Percentiles rank a stretch among this genome's conserved stretches.
phyloP scores from a whole-genome alignment of 2,797 vertebrate species.

The Miichthys miiuy region DNA sequence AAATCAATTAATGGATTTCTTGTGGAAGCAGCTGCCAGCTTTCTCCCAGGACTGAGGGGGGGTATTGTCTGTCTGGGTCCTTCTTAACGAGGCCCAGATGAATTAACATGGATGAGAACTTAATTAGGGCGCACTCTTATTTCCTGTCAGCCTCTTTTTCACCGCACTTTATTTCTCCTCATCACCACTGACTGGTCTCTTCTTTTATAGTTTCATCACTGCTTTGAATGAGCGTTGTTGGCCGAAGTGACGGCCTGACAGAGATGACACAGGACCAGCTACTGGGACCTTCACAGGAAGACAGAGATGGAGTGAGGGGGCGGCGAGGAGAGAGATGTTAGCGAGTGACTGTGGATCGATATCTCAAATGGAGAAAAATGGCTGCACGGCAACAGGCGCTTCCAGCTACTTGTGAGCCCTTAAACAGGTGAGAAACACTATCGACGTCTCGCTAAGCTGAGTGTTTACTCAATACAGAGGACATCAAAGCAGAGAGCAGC shows the following conservation, averaged over 20 bases:
- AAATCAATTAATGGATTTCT: slow-evolving; percentile 66
- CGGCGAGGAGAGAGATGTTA: slow-evolving; percentile 30
- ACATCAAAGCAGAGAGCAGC: slow-evolving; percentile 54
- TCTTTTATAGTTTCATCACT: slow-evolving; percentile 4
- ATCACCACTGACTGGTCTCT: background rate
- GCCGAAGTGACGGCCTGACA: slow-evolving; percentile 4
- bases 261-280: slow-evolving; percentile 1
- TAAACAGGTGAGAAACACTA: slow-evolving; percentile 62
- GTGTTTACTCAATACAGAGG: slow-evolving; percentile 52
- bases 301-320: slow-evolving; percentile 8
- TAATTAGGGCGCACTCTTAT: slow-evolving; percentile 54
- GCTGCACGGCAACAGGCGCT: background rate
- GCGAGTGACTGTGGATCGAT: slow-evolving; percentile 43
- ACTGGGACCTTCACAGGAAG: background rate
- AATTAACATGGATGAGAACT: slow-evolving; percentile 62
- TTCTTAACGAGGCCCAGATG: slow-evolving; percentile 56
- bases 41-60: slow-evolving; percentile 48
- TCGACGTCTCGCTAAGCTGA: slow-evolving; percentile 46
- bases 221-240: background rate
- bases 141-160: slow-evolving; percentile 20
- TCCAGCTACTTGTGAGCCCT: slow-evolving; percentile 53
- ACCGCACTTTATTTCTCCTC: background rate
- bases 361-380: slow-evolving; percentile 59
- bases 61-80: slow-evolving; percentile 45
- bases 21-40: slow-evolving; percentile 55